Evolutionary conservation across 1,140 invertebrate species (phyloP).

Genomic region (Acyrthosiphon pisum): DNA sequence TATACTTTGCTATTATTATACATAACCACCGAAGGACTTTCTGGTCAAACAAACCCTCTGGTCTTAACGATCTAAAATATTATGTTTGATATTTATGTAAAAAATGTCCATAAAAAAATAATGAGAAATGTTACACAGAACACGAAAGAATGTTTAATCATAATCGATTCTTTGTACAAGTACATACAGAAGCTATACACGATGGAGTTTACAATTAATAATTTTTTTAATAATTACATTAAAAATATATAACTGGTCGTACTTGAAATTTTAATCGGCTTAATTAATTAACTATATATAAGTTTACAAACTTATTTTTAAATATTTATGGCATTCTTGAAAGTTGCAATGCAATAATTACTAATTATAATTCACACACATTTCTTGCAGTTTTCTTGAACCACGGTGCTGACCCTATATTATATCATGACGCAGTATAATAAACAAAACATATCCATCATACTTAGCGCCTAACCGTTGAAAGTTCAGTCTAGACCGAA

Average conservation of each 20-base stretch:
- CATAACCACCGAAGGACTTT: not conserved
- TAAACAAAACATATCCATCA: not conserved
- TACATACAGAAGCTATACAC: not conserved
- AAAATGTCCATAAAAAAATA: constrained; percentile 1
- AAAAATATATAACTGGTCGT: not conserved
- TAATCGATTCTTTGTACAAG: not conserved
- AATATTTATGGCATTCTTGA: not conserved
- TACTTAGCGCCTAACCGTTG: not conserved
- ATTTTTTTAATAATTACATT: not conserved
- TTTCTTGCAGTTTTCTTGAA: not conserved
- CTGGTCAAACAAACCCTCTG: not conserved
- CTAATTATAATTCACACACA: not conserved
- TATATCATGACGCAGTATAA: not conserved
- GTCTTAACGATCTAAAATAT: not conserved
- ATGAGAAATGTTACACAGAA: not conserved
- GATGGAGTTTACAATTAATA: not conserved
- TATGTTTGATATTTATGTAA: not conserved
- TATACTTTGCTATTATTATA: not conserved
- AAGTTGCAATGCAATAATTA: not conserved
- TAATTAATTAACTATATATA: not conserved
- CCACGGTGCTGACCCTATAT: not conserved
- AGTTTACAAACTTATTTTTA: not conserved
- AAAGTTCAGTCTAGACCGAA: not conserved
- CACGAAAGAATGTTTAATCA: not conserved
- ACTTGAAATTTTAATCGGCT: not conserved